Conservation (phyloP, 2,797 vertebrate genomes). For the Sebastes diploproa region DNA sequence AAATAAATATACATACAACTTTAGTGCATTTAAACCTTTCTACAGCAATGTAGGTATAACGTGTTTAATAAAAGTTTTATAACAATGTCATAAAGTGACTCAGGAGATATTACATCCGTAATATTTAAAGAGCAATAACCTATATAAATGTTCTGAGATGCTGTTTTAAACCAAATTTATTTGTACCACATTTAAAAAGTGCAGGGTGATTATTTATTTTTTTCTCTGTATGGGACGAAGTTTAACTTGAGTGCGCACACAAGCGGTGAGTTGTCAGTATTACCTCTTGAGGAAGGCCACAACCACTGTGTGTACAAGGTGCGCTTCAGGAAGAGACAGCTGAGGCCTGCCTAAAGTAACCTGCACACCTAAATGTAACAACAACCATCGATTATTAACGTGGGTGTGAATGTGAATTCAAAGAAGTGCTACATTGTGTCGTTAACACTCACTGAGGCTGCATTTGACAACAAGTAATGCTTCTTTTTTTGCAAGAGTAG, state of each 20-base stretch:
- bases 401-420: neutral
- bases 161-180: neutral
- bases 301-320: conserved; percentile 36
- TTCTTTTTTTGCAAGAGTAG: neutral
- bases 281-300: conserved; percentile 63
- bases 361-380: neutral
- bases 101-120: neutral
- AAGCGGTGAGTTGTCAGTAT: conserved; percentile 51
- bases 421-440: neutral
- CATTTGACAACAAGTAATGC: neutral
- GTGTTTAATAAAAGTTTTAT: neutral
- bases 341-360: conserved; percentile 45
- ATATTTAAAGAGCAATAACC: neutral
- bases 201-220: neutral
- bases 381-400: neutral
- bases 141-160: neutral
- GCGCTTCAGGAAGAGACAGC: conserved; percentile 37
- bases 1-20: neutral
- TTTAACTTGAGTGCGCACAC: conserved; percentile 54
- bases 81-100: neutral
- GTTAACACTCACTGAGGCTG: neutral
- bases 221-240: conserved; percentile 2
- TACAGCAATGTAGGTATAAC: neutral
- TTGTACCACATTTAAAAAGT: neutral
- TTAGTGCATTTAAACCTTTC: neutral